Base-by-base conservation (phyloP, 2,797 vertebrate species). In the Schizopygopsis pylzovi region DNA sequence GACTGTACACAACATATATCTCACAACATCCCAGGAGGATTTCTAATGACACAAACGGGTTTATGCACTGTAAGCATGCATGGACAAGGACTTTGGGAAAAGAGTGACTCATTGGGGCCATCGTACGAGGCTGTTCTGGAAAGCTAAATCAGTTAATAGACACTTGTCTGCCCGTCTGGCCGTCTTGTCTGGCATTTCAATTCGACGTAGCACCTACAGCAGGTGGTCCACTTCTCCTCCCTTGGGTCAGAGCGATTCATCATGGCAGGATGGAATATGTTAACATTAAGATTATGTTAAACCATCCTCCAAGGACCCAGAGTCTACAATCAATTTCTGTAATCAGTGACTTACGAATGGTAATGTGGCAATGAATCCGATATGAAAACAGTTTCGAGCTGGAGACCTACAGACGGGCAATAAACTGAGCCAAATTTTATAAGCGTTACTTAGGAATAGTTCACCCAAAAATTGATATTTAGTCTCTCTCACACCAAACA, bases 111-210 rank as follows among this genome's bases (percentile, higher is more conserved):
- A 86, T 83, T 82, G 85, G 86, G 89, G 87, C 82, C 86, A 85
- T 63, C 43, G n/a, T 82, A 71, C 67, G 82, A 76, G 89, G 25
- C 13, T 72, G 76, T 72, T 84, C 77, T 63, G 85, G 82, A 28
- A 83, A 56, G 83, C 91, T 93, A 89, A 88, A 91, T 91, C 92
- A 85, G 90, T 89, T 92, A 90, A 90, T 87, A 87, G 89, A 87
- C 87, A 83, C 80, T 70, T 83, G 82, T 86, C 87, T 83, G 59
- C 77, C 83, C 49, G 72, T 82, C 84, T n/a, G n/a, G n/a, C n/a
- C n/a, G n/a, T n/a, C n/a, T n/a, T n/a, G n/a, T n/a, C n/a, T n/a
- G 85, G 90, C 88, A 94, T 93, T 89, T 93, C 87, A 91, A 92
- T 93, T 91, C 88, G 91, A 80, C 87, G 82, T 91, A 85, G 88